These are phyloP conservation scores for Tenthredo notha DNA, from an alignment of 2,888 invertebrate genomes.

Conservation along the genomic window DNA sequence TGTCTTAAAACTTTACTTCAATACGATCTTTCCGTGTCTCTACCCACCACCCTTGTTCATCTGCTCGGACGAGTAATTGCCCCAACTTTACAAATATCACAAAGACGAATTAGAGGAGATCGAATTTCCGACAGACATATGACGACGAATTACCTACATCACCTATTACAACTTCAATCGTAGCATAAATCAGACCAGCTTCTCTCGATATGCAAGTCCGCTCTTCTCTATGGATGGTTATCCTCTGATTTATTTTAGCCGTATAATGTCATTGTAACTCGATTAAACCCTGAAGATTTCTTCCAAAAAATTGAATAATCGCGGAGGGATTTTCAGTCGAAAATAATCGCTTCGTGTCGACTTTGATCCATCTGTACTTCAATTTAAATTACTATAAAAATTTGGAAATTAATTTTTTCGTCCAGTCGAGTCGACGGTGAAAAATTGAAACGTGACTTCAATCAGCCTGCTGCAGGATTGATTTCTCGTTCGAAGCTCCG, in stretches of 20 bases:
- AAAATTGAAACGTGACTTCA: background rate
- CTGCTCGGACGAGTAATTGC: background rate
- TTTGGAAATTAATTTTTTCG: background rate
- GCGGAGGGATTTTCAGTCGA: no score
- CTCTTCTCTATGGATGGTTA: background rate
- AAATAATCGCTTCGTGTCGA: no score
- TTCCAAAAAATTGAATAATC: no score
- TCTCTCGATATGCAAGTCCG: background rate
- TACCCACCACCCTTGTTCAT: background rate
- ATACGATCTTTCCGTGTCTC: background rate
- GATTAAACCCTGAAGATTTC: no score
- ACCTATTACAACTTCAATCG: background rate
- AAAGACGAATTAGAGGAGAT: background rate
- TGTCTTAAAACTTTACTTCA: conserved; percentile 14
- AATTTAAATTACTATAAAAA: background rate
- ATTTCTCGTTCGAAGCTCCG: background rate
- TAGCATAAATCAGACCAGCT: background rate
- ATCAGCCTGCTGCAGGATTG: background rate
- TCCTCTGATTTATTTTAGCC: background rate
- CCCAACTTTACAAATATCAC: conserved; percentile 13
- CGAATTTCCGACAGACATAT: background rate
- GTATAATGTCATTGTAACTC: no score
- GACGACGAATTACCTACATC: background rate
- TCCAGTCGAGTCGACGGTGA: background rate
- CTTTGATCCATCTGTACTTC: background rate